phyloP scores from a whole-genome alignment of 1,140 invertebrate species.

The Rhagoletis pomonella region DNA sequence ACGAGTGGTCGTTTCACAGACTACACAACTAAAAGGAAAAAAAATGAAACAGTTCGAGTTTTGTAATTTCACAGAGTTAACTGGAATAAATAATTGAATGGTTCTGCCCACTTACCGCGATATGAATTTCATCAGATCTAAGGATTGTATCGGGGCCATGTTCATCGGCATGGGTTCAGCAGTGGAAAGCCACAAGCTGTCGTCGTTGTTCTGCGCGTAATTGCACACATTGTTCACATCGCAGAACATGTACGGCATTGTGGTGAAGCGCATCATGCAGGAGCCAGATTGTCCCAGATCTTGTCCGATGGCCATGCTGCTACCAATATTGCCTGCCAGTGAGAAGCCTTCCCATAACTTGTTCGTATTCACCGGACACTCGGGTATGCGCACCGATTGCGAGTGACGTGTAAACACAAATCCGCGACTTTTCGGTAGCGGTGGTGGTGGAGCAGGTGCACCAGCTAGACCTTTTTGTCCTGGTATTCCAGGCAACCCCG shows the following conservation, averaged over 20 bases:
- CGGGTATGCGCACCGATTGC: conserved; percentile 88
- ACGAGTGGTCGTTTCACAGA: conserved; percentile 92
- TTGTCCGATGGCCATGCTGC: conserved; percentile 92
- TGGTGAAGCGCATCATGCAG: conserved; percentile 90
- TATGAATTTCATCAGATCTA: conserved; percentile 89
- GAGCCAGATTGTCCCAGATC: conserved; percentile 95
- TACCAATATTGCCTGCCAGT: conserved; percentile 94
- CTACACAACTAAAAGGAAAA: conserved; percentile 83
- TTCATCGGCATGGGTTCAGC: conserved; percentile 93
- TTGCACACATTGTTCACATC: conserved; percentile 92
- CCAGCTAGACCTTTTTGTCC: conserved; percentile 78
- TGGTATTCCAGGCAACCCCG: conserved; percentile 74
- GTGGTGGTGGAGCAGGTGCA: conserved; percentile 78
- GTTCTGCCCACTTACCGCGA: conserved; percentile 79
- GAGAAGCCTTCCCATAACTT: conserved; percentile 97
- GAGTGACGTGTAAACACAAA: conserved; percentile 94
- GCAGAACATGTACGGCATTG: conserved; percentile 96
- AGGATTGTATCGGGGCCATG: conserved; percentile 89
- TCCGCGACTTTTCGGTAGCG: conserved; percentile 84
- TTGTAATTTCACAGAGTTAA: too few relatives aligned
- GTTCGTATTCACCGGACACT: conserved; percentile 88
- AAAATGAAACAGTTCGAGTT: neutral
- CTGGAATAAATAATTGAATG: neutral
- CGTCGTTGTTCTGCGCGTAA: conserved; percentile 93
- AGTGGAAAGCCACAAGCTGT: conserved; percentile 95